Evolutionary conservation across 2,797 vertebrate species (phyloP).

Genomic region (Ctenopoma multispine): DNA sequence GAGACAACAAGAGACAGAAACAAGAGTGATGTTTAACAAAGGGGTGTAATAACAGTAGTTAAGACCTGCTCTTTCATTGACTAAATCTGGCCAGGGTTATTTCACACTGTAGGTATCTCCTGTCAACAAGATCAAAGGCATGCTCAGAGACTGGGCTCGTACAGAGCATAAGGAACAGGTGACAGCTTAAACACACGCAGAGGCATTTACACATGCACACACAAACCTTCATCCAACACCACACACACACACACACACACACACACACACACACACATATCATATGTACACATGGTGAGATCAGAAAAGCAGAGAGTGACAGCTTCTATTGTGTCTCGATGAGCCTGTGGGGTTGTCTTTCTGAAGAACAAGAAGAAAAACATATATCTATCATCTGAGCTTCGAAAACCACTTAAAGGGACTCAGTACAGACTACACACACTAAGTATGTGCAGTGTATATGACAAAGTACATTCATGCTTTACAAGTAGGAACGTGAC

Average conservation of each 20-base stretch:
- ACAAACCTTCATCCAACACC: slow-evolving; percentile 20
- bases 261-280: slow-evolving; percentile 30
- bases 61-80: slow-evolving; percentile 84
- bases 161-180: slow-evolving; percentile 82
- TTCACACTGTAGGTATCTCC: slow-evolving; percentile 85
- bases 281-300: slow-evolving; percentile 69
- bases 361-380: slow-evolving; percentile 54
- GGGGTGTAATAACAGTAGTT: slow-evolving; percentile 81
- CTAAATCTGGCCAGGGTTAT: slow-evolving; percentile 78
- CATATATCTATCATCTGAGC: slow-evolving; percentile 70
- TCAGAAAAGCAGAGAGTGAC: slow-evolving; percentile 72
- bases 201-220: slow-evolving; percentile 49
- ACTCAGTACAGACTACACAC: slow-evolving; percentile 52
- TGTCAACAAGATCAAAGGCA: slow-evolving; percentile 83
- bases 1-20: slow-evolving; percentile 37
- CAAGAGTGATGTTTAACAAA: slow-evolving; percentile 64
- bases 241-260: slow-evolving; percentile 28
- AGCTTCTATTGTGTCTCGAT: slow-evolving; percentile 69
- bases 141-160: slow-evolving; percentile 58
- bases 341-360: slow-evolving; percentile 63
- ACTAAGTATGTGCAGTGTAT: slow-evolving; percentile 45
- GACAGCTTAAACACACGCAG: slow-evolving; percentile 68
- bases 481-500: slow-evolving; percentile 69
- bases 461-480: slow-evolving; percentile 70
- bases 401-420: slow-evolving; percentile 70